Base-by-base conservation (phyloP, 2,797 vertebrate species). In the Acrossocheilus fasciatus region DNA sequence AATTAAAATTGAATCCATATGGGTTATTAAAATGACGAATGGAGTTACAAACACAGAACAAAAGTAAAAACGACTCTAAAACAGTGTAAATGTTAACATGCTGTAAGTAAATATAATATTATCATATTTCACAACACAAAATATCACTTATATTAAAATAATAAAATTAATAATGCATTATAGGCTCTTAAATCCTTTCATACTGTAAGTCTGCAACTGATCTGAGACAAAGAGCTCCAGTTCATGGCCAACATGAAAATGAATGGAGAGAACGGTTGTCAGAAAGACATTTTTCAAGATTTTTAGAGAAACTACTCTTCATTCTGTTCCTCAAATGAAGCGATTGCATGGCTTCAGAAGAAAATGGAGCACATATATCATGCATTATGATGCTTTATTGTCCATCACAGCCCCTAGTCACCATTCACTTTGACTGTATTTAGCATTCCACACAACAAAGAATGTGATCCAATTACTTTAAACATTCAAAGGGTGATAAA, bases 391-490 rank as follows among this genome's bases (percentile, higher is more conserved):
- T 30, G 23, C 14, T 79, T 62, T 79, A 26, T 26, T 43, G 20
- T 64, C 30, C 9, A 20, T 54, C 47, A 79, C 7, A 62, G 36
- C 14, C 39, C 76, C 2, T 77, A 77, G 41, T 23, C 4, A 68
- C 26, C 57, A 68, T 23, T 69, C 6, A 66, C n/a, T 50, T 34
- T 75, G n/a, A 75, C 45, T 75, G 43, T 18, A 68, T 68, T 68
- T 8, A 75, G 26, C 9, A 50, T 30, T 45, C 47, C 26, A 52
- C n/a, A 75, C n/a, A 20, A 50, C 73, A 75, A 52, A 18, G 4
- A 80, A 66, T 81, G 59, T 36, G 43, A 69, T 52, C 45, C 79
- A 69, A 47, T 81, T 23, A 69, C 64, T 69, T 50, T 23, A 68
- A 69, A 81, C 62, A n/a, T 50, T 81, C 45, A 36, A 68, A n/a